A percentile compares a stretch with the other conserved stretches of the same genome.
Conservation (phyloP, 92 coral and sea anemone species). For the Porites evermanni region DNA sequence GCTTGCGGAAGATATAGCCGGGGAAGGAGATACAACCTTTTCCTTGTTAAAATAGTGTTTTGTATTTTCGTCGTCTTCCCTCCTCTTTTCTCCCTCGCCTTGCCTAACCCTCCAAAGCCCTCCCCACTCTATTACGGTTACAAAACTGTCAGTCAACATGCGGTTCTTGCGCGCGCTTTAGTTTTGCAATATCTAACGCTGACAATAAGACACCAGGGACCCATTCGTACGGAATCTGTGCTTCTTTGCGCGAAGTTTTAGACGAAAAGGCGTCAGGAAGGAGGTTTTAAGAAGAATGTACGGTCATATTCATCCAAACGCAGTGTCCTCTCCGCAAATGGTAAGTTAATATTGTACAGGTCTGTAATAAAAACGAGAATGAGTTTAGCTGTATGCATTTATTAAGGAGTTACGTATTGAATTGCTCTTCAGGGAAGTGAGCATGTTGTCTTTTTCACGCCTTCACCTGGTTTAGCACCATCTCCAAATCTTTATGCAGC, state of each 20-base stretch:
- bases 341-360: conserved; percentile 4
- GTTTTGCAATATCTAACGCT: background rate
- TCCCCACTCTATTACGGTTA: too few relatives aligned
- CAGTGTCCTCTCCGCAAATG: conserved; percentile 34
- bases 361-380: background rate
- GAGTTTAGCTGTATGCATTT: background rate
- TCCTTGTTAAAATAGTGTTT: too few relatives aligned
- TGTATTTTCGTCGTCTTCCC: too few relatives aligned
- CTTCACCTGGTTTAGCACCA: conserved; percentile 22
- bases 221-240: background rate
- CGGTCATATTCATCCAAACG: conserved; percentile 40
- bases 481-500: conserved; percentile 36
- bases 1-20: too few relatives aligned
- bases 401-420: background rate
- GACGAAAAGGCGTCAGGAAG: too few relatives aligned
- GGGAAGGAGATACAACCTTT: too few relatives aligned
- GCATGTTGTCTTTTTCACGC: conserved; percentile 33
- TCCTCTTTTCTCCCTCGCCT: too few relatives aligned
- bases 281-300: conserved; percentile 8
- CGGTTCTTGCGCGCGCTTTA: background rate
- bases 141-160: too few relatives aligned
- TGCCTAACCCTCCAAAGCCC: too few relatives aligned
- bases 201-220: background rate
- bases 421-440: conserved; percentile 34
- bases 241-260: too few relatives aligned